Conservation (phyloP, 2,797 vertebrate species). For the Diplodus puntazzo region DNA sequence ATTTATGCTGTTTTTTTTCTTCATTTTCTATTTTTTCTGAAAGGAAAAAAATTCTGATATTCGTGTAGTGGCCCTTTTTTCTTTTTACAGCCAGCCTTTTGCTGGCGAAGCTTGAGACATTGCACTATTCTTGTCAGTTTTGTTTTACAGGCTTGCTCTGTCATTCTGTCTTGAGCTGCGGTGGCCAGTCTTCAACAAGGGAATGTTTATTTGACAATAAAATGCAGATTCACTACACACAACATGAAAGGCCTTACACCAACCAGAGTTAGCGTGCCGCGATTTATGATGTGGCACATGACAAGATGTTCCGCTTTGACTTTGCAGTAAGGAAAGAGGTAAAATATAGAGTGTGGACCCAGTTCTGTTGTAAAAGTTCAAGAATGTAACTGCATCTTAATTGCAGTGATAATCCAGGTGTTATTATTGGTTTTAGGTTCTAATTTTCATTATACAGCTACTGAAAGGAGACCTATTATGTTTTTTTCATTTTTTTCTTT, state of each 20-base stretch:
- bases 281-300: not conserved
- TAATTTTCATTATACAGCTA: constrained; percentile 24
- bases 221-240: constrained; percentile 44
- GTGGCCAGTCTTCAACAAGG: constrained; percentile 52
- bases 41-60: constrained; percentile 29
- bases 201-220: constrained; percentile 37
- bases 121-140: constrained; percentile 73
- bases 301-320: constrained; percentile 3
- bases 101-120: constrained; percentile 74
- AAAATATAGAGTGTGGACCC: not conserved
- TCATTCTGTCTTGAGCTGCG: constrained; percentile 37
- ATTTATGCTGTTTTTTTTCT: constrained; percentile 34
- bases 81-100: constrained; percentile 36
- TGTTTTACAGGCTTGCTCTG: constrained; percentile 53
- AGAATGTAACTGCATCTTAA: constrained; percentile 17
- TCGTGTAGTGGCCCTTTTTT: constrained; percentile 35
- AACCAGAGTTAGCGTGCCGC: constrained; percentile 32
- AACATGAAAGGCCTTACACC: constrained; percentile 70
- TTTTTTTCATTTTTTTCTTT: too few relatives aligned
- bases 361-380: constrained; percentile 1
- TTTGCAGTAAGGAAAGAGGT: not conserved
- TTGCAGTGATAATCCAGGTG: constrained; percentile 18
- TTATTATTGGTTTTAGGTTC: constrained; percentile 32
- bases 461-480: too few relatives aligned
- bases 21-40: constrained; percentile 34